These are phyloP conservation scores for Sebastes wilsoni DNA, from an alignment of 2,797 vertebrate genomes.

Conservation along the genomic window DNA sequence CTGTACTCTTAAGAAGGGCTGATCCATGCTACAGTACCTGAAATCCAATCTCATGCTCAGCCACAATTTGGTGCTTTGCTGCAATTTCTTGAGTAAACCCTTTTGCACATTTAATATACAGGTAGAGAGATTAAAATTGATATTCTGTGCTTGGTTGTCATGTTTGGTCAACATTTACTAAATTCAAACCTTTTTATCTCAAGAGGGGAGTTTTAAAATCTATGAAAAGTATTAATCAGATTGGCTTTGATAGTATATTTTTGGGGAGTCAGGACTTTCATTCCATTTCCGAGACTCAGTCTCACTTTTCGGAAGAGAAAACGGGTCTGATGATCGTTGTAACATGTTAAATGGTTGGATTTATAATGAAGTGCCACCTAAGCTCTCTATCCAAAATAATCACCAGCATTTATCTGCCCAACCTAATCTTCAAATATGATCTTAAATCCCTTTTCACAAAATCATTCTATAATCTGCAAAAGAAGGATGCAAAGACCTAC, in stretches of 20 bases:
- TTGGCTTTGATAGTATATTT: not conserved
- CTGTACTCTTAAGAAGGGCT: conserved; percentile 84
- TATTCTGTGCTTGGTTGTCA: conserved; percentile 7
- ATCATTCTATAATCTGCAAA: conserved; percentile 47
- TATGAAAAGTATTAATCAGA: not conserved
- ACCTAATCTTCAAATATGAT: conserved; percentile 34
- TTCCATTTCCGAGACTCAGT: not conserved
- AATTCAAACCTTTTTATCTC: conserved; percentile 9
- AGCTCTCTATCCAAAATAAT: not conserved
- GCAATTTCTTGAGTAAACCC: conserved; percentile 86
- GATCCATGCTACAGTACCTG: conserved; percentile 85
- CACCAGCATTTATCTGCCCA: not conserved
- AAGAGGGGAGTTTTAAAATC: not conserved
- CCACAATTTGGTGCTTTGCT: conserved; percentile 86
- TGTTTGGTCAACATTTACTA: conserved; percentile 23
- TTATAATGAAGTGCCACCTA: not conserved
- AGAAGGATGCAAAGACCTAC: conserved; percentile 26
- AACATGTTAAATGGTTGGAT: not conserved
- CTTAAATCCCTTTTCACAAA: conserved; percentile 40
- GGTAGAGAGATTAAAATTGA: conserved; percentile 2
- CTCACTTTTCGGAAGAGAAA: not conserved
- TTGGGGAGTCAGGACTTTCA: not conserved
- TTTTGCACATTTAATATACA: conserved; percentile 68
- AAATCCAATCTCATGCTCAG: conserved; percentile 86
- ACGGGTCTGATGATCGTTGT: not conserved